A percentile compares a stretch with the other conserved stretches of the same genome.
phyloP scores from a whole-genome alignment of 2,888 invertebrate genomes.

The Bellardia pandia region DNA sequence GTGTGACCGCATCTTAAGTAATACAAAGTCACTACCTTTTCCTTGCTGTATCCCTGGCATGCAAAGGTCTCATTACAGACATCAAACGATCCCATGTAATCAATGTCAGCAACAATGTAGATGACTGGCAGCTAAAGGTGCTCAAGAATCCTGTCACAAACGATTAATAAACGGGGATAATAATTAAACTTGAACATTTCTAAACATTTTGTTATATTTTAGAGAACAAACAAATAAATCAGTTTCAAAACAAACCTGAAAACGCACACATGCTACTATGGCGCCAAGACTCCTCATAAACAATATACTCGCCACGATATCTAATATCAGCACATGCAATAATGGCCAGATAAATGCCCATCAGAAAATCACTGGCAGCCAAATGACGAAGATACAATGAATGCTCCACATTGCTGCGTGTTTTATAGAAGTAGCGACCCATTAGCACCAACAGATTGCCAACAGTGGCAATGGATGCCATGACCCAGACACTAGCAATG shows the following conservation, averaged over 20 bases:
- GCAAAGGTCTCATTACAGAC: conserved; percentile 86
- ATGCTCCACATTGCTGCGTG: conserved; percentile 86
- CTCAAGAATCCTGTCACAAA: conserved; percentile 85
- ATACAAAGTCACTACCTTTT: conserved; percentile 74
- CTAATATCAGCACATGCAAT: conserved; percentile 86
- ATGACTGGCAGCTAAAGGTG: conserved; percentile 87
- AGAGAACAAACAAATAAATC: too few relatives aligned
- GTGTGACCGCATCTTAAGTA: too few relatives aligned
- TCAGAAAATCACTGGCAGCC: conserved; percentile 87
- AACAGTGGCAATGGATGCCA: conserved; percentile 86
- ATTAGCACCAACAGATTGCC: conserved; percentile 86
- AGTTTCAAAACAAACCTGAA: conserved; percentile 83
- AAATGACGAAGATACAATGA: conserved; percentile 87
- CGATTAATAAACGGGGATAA: too few relatives aligned
- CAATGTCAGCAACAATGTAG: conserved; percentile 86
- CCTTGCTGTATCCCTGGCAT: conserved; percentile 80
- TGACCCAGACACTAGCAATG: conserved; percentile 86
- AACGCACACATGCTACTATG: conserved; percentile 86
- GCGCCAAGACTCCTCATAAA: conserved; percentile 86
- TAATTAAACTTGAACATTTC: too few relatives aligned
- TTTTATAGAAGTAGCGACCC: conserved; percentile 85
- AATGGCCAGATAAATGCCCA: conserved; percentile 87
- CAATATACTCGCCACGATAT: conserved; percentile 86
- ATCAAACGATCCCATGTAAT: conserved; percentile 87
- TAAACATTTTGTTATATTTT: too few relatives aligned